A percentile compares a stretch with the other conserved stretches of the same genome.
These are phyloP conservation scores for Canis aureus DNA, from an alignment of 2,113 vertebrate genomes.

Conservation along the genomic window DNA sequence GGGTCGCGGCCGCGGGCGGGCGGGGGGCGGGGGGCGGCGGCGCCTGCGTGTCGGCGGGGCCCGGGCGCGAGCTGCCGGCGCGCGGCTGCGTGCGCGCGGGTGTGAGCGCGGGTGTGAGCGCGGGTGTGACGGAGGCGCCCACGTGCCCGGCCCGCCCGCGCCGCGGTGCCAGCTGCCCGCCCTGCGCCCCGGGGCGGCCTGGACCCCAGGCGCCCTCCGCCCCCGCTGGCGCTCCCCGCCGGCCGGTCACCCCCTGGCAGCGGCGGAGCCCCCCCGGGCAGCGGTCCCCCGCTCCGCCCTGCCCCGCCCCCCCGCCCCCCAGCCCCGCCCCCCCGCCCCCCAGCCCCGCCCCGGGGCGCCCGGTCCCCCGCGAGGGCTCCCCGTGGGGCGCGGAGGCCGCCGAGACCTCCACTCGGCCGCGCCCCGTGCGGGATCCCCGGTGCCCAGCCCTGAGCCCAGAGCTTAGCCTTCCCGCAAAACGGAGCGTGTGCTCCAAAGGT, in stretches of 20 bases:
- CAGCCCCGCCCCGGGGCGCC: too few relatives aligned
- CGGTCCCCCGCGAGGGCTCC: too few relatives aligned
- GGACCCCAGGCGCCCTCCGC: too few relatives aligned
- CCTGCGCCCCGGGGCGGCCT: too few relatives aligned
- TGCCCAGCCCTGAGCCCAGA: conserved; percentile 21
- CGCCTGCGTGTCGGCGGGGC: background rate
- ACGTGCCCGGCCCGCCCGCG: conserved; percentile 78
- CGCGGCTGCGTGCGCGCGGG: background rate
- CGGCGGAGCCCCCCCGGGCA: too few relatives aligned
- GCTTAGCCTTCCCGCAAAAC: background rate
- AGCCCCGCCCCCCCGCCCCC: too few relatives aligned
- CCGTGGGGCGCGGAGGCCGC: background rate
- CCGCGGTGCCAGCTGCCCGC: conserved; percentile 45
- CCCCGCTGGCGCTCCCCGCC: too few relatives aligned
- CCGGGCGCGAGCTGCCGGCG: conserved; percentile 32
- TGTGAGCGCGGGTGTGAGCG: conserved; percentile 5
- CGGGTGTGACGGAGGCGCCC: conserved; percentile 70
- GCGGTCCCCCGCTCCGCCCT: too few relatives aligned
- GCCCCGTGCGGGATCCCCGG: conserved; percentile 5
- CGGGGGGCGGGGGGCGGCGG: background rate
- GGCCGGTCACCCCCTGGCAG: too few relatives aligned
- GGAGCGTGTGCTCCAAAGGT: background rate
- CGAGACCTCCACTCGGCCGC: conserved; percentile 62
- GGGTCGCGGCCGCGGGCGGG: background rate
- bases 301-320: too few relatives aligned